phyloP scores from a whole-genome alignment of 1,140 invertebrate genomes.

The Zaprionus vittiger region DNA sequence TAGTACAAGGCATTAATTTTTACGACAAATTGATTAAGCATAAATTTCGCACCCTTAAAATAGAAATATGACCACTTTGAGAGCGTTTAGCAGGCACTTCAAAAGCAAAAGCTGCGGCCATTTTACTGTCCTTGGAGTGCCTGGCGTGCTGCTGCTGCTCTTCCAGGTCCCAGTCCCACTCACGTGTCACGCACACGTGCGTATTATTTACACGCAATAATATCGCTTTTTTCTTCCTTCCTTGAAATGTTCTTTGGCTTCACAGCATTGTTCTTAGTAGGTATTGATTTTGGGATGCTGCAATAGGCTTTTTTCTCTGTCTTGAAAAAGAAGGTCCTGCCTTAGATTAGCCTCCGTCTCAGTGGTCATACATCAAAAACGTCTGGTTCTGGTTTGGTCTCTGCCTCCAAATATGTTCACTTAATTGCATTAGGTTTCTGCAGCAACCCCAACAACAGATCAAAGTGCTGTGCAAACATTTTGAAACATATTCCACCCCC shows the following conservation, averaged over 20 bases:
- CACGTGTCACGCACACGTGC: constrained; percentile 83
- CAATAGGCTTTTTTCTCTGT: constrained; percentile 27
- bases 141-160: neutral
- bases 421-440: constrained; percentile 77
- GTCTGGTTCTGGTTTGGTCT: constrained; percentile 39
- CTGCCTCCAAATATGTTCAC: constrained; percentile 72
- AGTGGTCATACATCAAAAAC: constrained; percentile 76
- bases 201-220: constrained; percentile 82
- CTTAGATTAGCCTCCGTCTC: constrained; percentile 65
- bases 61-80: constrained; percentile 69
- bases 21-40: constrained; percentile 84
- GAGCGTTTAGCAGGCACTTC: constrained; percentile 82
- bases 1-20: constrained; percentile 75
- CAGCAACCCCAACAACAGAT: constrained; percentile 56
- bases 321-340: constrained; percentile 1
- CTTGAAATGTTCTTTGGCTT: neutral
- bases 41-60: constrained; percentile 70
- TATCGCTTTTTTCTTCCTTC: constrained; percentile 37
- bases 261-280: constrained; percentile 7
- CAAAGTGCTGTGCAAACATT: constrained; percentile 78
- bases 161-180: constrained; percentile 46
- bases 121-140: neutral
- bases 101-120: constrained; percentile 56
- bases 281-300: constrained; percentile 21
- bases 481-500: constrained; percentile 8